Evolutionary conservation across 2,888 invertebrate species (phyloP), one percentile per base, ranked within the genome.

Genomic region (Melolontha melolontha): DNA sequence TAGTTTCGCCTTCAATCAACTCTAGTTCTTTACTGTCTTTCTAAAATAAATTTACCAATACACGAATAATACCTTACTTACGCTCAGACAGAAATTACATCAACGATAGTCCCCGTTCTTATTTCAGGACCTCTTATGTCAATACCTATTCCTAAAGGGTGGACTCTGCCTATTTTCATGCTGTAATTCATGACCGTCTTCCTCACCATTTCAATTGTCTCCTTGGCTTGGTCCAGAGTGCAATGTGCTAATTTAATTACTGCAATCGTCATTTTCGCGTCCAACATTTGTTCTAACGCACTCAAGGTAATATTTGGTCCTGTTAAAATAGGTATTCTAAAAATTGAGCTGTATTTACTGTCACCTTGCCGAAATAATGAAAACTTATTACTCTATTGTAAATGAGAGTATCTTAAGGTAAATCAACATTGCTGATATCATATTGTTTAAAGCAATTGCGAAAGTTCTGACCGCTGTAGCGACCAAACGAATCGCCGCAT

Each of bases 91-190:
- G 42, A 67, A 39, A 49, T 52, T 85, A 94, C 95, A 62, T 92
- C 92, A 79, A 91, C 89, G 71, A 96, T 85, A 16, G 90, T 85
- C 39, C 96, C 96, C 17, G 95, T 97, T 75, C 94, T 87, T 72
- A 97, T 96, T 83, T 96, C 96, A 0, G 93, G 93, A 1, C 96
- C 96, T 75, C 93, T 90, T 0, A 97, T 90, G 74, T 93, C 93
- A 40, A 94, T 84, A 41, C 94, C 96, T 74, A 97, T 92, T 1
- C 92, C 94, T n/a, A 96, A 84, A 0, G 95, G 92, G 75, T 86
- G 88, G 55, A 85, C 85, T 67, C 88, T 86, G 0, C 89, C 90
- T 70, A 87, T 83, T 57, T 84, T 86, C 14, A 86, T 82, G 72
- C 91, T 89, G 73, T 89, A 88, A 75, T 87, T 89, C 59, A 87